Percentiles rank a stretch among this genome's conserved stretches.
phyloP scores from a whole-genome alignment of 30 jellyfish, hydroid and myxozoan genomes.

The Chironex yamaguchii region DNA sequence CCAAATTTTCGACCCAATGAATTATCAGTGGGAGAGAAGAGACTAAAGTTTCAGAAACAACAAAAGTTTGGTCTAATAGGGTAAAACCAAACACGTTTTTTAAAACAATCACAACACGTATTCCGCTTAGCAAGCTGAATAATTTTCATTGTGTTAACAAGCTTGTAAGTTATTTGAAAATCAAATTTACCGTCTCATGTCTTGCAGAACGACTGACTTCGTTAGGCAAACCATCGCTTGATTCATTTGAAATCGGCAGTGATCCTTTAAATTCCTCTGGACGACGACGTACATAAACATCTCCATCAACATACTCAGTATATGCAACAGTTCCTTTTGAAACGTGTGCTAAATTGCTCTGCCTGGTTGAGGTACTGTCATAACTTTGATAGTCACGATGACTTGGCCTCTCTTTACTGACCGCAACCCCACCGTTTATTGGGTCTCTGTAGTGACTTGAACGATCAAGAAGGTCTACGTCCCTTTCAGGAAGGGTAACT shows the following conservation, averaged over 20 bases:
- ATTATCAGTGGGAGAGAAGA: no score
- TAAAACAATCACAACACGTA: no score
- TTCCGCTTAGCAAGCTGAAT: no score
- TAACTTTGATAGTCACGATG: background rate
- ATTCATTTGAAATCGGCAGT: background rate
- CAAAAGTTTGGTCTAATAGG: no score
- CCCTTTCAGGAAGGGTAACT: background rate
- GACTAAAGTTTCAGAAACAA: no score
- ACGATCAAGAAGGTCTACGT: no score
- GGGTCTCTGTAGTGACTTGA: background rate
- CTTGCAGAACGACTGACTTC: background rate
- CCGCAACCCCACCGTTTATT: no score
- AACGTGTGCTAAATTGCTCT: no score
- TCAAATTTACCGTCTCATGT: no score
- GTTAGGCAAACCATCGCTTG: background rate
- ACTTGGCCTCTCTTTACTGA: background rate
- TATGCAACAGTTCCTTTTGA: background rate
- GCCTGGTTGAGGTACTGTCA: background rate
- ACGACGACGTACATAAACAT: background rate
- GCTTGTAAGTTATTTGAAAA: background rate
- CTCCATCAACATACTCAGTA: background rate
- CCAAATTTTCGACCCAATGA: no score
- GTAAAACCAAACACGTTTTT: no score
- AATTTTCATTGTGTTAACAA: no score
- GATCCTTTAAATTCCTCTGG: background rate